A percentile compares a stretch with the other conserved stretches of the same genome.
These are phyloP conservation scores for Caenorhabditis imperialis DNA, from an alignment of 2,888 invertebrate species.

Conservation along the genomic window DNA sequence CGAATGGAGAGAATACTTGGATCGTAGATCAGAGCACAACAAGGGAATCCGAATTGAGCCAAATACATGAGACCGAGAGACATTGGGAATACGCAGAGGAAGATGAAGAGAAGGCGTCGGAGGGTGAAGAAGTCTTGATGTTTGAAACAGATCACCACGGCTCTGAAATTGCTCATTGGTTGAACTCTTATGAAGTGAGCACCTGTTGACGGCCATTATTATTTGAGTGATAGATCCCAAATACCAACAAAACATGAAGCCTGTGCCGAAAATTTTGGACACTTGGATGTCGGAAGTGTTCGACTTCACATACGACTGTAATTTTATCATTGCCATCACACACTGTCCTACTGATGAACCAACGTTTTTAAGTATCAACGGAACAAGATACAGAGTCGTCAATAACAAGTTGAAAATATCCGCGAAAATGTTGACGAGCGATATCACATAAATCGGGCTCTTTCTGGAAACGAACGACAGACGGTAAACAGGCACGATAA, in stretches of 20 bases:
- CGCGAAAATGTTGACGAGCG: slow-evolving; percentile 23
- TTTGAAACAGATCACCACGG: slow-evolving; percentile 28
- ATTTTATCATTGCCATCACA: no score
- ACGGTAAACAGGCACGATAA: slow-evolving; percentile 22
- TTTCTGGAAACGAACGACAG: slow-evolving; percentile 19
- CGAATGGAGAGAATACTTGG: slow-evolving; percentile 22
- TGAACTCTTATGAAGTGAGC: neutral
- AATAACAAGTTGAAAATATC: slow-evolving; percentile 20
- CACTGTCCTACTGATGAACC: no score
- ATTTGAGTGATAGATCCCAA: slow-evolving; percentile 47
- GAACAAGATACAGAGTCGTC: slow-evolving; percentile 11
- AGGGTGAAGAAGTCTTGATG: slow-evolving; percentile 20
- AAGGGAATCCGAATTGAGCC: slow-evolving; percentile 32
- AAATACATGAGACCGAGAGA: slow-evolving; percentile 16
- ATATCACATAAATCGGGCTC: slow-evolving; percentile 37
- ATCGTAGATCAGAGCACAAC: slow-evolving; percentile 40
- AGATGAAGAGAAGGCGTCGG: slow-evolving; percentile 6
- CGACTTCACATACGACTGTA: neutral
- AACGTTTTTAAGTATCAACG: slow-evolving; percentile 9
- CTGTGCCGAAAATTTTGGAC: slow-evolving; percentile 18
- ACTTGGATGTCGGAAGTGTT: slow-evolving; percentile 8
- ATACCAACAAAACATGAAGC: slow-evolving; percentile 55
- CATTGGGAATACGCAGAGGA: slow-evolving; percentile 16
- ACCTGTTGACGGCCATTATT: slow-evolving; percentile 39
- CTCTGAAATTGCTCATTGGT: neutral